Base-by-base conservation (phyloP, 2,888 invertebrate genomes). In the Limenitis camilla region DNA sequence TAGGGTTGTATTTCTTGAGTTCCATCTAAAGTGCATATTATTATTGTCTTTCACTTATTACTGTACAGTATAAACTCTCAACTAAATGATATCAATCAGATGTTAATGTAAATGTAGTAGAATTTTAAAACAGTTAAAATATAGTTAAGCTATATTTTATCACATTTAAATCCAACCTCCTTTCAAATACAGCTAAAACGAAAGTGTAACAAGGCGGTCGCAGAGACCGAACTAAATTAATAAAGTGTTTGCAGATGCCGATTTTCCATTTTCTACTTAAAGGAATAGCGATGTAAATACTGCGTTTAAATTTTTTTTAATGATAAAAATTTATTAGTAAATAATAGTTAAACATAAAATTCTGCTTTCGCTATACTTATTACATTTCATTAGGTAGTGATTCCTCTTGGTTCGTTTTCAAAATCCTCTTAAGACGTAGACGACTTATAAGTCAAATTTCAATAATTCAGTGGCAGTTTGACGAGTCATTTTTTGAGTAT, bases 181-280 rank as follows among this genome's bases (percentile, higher is more conserved):
- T 45, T 44, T 44, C 32, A 39, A 51, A 51, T 44, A 51, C 19
- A 45, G 39, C 33, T 40, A 29, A 45, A 40, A 11, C 11, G 48
- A 49, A 52, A 57, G 41, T 45, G 48, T 44, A 56, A 53, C 49
- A 42, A 33, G 39, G 44, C 44, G 47, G 42, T 47, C 58, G 53
- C 46, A 52, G 49, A 49, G 49, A 40, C 47, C 40, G 42, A 53
- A 50, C 54, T 51, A 52, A 59, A 60, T 58, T 58, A 56, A 58
- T 58, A 58, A 60, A 53, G 53, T 53, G 29, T 38, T 47, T 53
- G 40, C 60, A 60, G 60, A 53, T 58, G 60, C 39, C 44, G 56
- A 54, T 58, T 59, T 53, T 49, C 60, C 58, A 52, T 52, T 53
- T 53, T 45, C 44, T 41, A 52, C 49, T 28, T 49, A 52, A 56